Percentiles rank a stretch among this genome's conserved stretches.
phyloP scores from a whole-genome alignment of 2,888 invertebrate species.

The Harpagoxenus sublaevis region DNA sequence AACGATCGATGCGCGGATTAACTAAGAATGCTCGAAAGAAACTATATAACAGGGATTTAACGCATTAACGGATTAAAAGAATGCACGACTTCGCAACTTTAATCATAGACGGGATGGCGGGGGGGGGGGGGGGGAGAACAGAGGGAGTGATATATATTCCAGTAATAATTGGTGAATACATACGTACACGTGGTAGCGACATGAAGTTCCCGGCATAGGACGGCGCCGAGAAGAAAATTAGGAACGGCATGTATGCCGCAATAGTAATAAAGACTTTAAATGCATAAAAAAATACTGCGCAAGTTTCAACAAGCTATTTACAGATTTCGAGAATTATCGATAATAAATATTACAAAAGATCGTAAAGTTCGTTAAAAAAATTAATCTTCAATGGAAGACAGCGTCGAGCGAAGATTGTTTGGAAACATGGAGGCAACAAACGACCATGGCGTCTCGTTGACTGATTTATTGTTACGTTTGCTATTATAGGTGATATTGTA shows the following conservation, averaged over 20 bases:
- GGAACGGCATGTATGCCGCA: not conserved
- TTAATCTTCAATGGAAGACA: constrained; percentile 28
- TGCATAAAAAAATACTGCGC: constrained; percentile 18
- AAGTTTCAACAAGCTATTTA: constrained; percentile 24
- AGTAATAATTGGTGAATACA: constrained; percentile 64
- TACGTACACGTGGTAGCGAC: constrained; percentile 59
- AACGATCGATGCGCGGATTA: not conserved
- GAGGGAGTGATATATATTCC: not conserved
- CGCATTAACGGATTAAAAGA: not conserved
- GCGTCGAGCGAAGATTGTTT: constrained; percentile 20
- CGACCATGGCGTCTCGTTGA: constrained; percentile 29
- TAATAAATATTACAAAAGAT: constrained; percentile 13
- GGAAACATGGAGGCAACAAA: constrained; percentile 27
- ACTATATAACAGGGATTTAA: not conserved
- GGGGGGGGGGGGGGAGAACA: not conserved
- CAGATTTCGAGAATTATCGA: constrained; percentile 14
- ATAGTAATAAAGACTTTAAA: constrained; percentile 21
- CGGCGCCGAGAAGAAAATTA: constrained; percentile 41
- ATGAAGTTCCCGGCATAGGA: constrained; percentile 60
- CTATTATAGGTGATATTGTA: constrained; percentile 31
- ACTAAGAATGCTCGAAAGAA: not conserved
- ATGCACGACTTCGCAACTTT: not conserved
- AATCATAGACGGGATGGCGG: not conserved
- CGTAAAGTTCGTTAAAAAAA: constrained; percentile 26
- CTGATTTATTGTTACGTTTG: constrained; percentile 60